These are phyloP conservation scores for Phaethon lepturus DNA, from an alignment of 2,113 vertebrate species.

Conservation along the genomic window DNA sequence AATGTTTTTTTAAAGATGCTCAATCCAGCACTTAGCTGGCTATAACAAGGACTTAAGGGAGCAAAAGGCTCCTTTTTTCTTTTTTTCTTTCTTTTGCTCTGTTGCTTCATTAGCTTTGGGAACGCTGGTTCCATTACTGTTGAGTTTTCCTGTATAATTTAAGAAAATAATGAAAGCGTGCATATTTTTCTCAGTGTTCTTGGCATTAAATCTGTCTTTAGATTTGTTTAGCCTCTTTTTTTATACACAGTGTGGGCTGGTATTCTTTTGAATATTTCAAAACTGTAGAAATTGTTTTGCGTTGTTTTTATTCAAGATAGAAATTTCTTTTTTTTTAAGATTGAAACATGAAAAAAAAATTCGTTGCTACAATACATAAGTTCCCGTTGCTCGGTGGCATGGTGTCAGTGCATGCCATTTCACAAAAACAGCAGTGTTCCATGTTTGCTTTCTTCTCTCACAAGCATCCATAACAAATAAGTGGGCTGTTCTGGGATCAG, in stretches of 20 bases:
- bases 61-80: constrained; percentile 70
- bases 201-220: constrained; percentile 66
- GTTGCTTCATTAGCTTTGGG: constrained; percentile 85
- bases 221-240: constrained; percentile 63
- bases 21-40: constrained; percentile 86
- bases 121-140: constrained; percentile 82
- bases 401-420: background rate
- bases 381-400: background rate
- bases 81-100: constrained; percentile 71
- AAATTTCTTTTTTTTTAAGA: constrained; percentile 1
- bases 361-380: background rate
- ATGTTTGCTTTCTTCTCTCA: constrained; percentile 1
- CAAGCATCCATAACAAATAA: background rate
- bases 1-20: constrained; percentile 86
- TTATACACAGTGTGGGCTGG: constrained; percentile 14
- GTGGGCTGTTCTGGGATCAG: background rate
- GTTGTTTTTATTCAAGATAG: background rate
- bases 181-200: constrained; percentile 59
- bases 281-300: constrained; percentile 43
- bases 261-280: constrained; percentile 69
- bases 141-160: constrained; percentile 86
- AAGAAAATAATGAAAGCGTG: constrained; percentile 72
- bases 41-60: constrained; percentile 96
- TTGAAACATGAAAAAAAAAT: background rate
- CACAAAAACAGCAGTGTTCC: background rate